Evolutionary conservation across 2,888 invertebrate genomes (phyloP), one percentile per base, ranked within the genome.

Genomic region (Clusia tigrina): DNA sequence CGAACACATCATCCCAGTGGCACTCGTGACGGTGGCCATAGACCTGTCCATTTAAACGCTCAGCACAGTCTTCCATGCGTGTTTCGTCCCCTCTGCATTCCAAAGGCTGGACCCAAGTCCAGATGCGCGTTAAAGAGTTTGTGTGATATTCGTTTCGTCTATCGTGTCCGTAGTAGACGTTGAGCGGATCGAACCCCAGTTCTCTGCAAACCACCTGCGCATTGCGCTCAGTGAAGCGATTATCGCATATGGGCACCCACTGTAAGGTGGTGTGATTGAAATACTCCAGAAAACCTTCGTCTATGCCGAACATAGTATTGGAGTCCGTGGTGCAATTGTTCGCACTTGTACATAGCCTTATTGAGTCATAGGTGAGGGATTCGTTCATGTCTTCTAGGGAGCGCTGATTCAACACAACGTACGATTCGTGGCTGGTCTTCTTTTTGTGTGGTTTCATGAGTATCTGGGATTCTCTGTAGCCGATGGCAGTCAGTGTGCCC

Each of bases 161-260:
- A 70, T 93, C 96, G 72, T 92, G 90, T 26, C 93, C 91, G 68
- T 97, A 93, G 79, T 92, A 94, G 0, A 94, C 91, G 80, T 96
- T 96, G 25, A 96, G 87, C 0, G 93, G 90, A 81, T 95, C 94
- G 76, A 91, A 91, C 9, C 96, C 96, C 52, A 99, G 84, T 81
- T 98, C 95, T 22, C 95, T 87, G 78, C 99, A 99, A 0, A 97
- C 95, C 0, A 98, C 98, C 86, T 96, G 93, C 2, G 96, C 98
- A 80, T 98, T 98, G 74, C 97, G 88, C 81, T 98, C 96, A 0
- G 97, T 97, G 81, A 99, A 99, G 64, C 96, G 88, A 52, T 88
- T 88, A 82, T 99, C 99, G 83, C 99, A 99, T 85, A 98, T 90
- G 0, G 98, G 95, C 37, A 97, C 93, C 95, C 97, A 98, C 78